Base-by-base conservation (phyloP, 1,140 invertebrate genomes). In the Sitophilus oryzae region DNA sequence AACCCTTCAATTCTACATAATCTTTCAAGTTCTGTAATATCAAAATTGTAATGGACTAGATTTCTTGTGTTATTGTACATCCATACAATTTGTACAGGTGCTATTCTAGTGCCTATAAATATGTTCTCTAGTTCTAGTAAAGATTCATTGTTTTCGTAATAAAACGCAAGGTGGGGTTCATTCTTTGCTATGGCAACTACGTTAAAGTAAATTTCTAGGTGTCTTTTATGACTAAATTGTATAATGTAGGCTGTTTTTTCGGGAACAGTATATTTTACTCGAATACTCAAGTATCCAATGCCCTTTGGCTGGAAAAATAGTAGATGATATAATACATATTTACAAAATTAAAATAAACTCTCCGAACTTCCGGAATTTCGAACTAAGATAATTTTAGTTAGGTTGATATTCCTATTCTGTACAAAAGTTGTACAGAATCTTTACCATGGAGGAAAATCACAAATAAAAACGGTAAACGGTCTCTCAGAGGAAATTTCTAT, bases 41-140 rank as follows among this genome's bases (percentile, higher is more conserved):
- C 42, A 30, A 52, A 43, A 9, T 52, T 16, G 11, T 19, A 41
- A n/a, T 42, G 6, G 16, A 53, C 19, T 19, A 38, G 11, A 15
- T 45, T 11, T 40, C 23, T 46, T n/a, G 52, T 53, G 23, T 46
- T 46, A 15, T 53, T 53, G 42, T 53, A 53, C 25, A 53, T 21
- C 52, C 52, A 53, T 14, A 45, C 36, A 0, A 21, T 21, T 34
- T 53, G 52, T 10, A 53, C n/a, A 11, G 52, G 52, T 14, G 52
- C 42, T n/a, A 53, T 30, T 36, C 38, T 45, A 14, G 41, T 46
- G 20, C 52, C 52, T 15, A 53, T 15, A 23, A 15, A 53, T 18
- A 53, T 20, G 19, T 18, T 22, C 38, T 45, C 14, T 23, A 53
- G 19, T n/a, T 15, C 8, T 30, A 11, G 2, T 15, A 53, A 53